These are phyloP conservation scores for Bos javanicus DNA, from an alignment of 2,113 vertebrate species.

Conservation along the genomic window DNA sequence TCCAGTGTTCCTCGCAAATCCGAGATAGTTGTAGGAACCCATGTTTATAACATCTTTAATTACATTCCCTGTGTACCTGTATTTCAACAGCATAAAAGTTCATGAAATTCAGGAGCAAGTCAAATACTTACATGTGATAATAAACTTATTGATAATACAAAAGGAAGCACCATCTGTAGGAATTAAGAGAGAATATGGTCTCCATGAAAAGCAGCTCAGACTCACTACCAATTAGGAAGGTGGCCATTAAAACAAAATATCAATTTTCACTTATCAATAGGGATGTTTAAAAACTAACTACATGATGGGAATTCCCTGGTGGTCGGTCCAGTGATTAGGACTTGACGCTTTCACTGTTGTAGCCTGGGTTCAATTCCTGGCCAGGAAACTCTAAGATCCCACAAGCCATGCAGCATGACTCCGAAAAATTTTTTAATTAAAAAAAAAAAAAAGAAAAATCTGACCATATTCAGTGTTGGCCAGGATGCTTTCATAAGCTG, in stretches of 20 bases:
- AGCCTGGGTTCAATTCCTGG: neutral
- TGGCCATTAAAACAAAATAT: neutral
- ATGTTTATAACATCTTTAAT: conserved; percentile 96
- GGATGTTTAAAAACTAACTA: neutral
- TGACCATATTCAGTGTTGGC: neutral
- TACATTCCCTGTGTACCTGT: conserved; percentile 92
- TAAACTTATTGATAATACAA: neutral
- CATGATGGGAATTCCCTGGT: neutral
- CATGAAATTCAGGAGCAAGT: conserved; percentile 23
- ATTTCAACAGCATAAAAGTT: conserved; percentile 66
- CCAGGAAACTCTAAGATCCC: neutral
- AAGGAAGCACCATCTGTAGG: neutral
- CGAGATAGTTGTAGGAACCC: conserved; percentile 99
- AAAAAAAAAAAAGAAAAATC: neutral
- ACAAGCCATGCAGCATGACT: neutral
- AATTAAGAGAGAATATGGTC: neutral
- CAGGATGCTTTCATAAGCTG: neutral
- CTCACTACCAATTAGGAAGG: neutral
- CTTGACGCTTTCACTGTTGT: neutral
- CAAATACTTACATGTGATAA: neutral
- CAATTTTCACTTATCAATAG: neutral
- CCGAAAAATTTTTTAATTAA: neutral
- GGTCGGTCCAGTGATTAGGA: neutral
- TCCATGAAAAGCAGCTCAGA: neutral
- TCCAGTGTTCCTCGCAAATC: conserved; percentile 92